Evolutionary conservation across 2,888 invertebrate genomes (phyloP), one percentile per base, ranked within the genome.

Genomic region (Volucella inflata): DNA sequence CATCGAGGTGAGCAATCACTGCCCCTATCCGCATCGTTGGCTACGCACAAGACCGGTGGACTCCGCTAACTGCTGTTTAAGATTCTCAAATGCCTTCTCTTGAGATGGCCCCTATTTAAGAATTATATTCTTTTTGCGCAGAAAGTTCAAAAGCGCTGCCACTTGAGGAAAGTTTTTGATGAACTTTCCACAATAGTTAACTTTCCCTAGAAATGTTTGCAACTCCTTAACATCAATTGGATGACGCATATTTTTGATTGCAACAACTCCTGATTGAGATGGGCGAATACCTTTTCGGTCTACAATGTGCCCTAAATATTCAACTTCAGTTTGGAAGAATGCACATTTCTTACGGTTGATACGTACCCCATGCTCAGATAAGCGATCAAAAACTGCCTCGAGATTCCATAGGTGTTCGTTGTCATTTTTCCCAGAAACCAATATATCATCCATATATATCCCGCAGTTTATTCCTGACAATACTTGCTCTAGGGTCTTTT

Each of bases 221-320:
- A 21, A 21, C 21, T 21, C 21, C 21, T 21, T 21, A 2, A 21
- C 2, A 21, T 21, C 21, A 21, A 21, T 21, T 21, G 21, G 21
- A 21, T 21, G 21, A 21, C 21, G 1, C 2, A 21, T 21, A 21
- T 21, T 30, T n/a, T 53, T 36, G n/a, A 53, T 53, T 30, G 53
- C 53, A 12, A 53, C 1, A 53, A 53, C 30, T 57, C 84, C 17
- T 44, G 72, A 85, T 46, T 78, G 48, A 12, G 80, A 75, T 12
- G 85, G 82, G 11, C 12, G 64, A 8, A 87, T 80, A 4, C 71
- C 83, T n/a, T 62, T 17, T 8, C 51, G 10, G 44, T 72, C 65
- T 1, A 87, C 87, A 8, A 80, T 67, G 21, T 87, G 76, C 2
- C 87, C 84, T 1, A 87, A 64, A 62, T 87, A 87, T 48, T 88